A percentile compares a stretch with the other conserved stretches of the same genome.
phyloP scores from a whole-genome alignment of 2,797 vertebrate species.

The Apogon talboti region DNA sequence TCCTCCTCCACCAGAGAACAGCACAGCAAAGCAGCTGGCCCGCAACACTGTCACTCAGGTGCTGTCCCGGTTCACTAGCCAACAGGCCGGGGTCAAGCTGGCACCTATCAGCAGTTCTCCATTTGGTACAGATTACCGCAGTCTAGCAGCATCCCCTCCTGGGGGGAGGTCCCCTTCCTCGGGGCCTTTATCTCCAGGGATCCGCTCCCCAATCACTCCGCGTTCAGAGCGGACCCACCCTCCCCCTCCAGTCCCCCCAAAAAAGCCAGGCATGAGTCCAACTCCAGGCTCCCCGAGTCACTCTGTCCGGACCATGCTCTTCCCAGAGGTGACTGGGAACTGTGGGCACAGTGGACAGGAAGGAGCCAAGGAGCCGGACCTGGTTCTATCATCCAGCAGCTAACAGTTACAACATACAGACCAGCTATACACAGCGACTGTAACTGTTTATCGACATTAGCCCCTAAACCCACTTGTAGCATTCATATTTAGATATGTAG shows the following conservation, averaged over 20 bases:
- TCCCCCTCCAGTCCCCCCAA: conserved; percentile 91
- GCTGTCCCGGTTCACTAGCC: conserved; percentile 95
- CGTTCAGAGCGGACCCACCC: conserved; percentile 90
- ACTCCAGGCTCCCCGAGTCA: conserved; percentile 86
- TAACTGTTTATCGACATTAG: conserved; percentile 3
- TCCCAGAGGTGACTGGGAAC: conserved; percentile 87
- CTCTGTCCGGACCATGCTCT: conserved; percentile 76
- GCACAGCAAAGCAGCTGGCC: conserved; percentile 92
- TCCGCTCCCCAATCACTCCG: conserved; percentile 92
- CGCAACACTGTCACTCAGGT: conserved; percentile 99
- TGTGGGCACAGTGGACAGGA: conserved; percentile 87
- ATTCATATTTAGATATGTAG: conserved; percentile 13
- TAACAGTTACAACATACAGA: conserved; percentile 71
- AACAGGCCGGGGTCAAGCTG: conserved; percentile 89
- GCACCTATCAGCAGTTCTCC: conserved; percentile 92
- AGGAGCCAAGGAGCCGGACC: conserved; percentile 90
- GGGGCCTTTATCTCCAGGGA: conserved; percentile 87
- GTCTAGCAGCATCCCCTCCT: conserved; percentile 83
- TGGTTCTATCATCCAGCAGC: conserved; percentile 91
- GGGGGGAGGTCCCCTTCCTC: conserved; percentile 81
- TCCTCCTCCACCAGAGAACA: conserved; percentile 88
- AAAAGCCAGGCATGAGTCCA: conserved; percentile 91
- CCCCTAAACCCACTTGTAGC: conserved; percentile 12
- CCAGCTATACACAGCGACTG: conserved; percentile 16
- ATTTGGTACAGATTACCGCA: conserved; percentile 97